phyloP scores from a whole-genome alignment of 2,888 invertebrate species.

The Phaedon cochleariae region DNA sequence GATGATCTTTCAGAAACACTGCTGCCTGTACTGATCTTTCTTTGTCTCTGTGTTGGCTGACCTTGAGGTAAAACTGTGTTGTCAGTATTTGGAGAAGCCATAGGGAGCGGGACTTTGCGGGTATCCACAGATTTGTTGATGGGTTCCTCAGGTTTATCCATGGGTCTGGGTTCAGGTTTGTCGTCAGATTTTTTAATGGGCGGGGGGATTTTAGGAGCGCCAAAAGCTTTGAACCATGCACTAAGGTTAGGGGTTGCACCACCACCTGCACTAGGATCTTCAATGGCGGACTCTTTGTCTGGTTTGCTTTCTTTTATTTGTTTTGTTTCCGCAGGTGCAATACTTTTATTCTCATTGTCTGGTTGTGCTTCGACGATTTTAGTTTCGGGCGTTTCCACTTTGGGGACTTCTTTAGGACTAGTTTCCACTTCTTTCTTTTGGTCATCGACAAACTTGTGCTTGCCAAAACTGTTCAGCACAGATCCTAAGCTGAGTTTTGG shows the following conservation, averaged over 20 bases:
- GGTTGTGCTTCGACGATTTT: neutral
- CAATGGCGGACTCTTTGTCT: constrained; percentile 42
- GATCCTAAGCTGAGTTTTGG: constrained; percentile 87
- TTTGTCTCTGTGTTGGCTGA: constrained; percentile 64
- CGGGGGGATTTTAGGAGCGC: constrained; percentile 77
- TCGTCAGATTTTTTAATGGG: constrained; percentile 71
- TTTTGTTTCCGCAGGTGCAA: constrained; percentile 35
- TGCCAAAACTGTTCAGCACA: constrained; percentile 79
- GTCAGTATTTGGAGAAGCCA: constrained; percentile 58
- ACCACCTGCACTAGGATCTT: constrained; percentile 58
- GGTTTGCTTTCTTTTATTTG: constrained; percentile 53
- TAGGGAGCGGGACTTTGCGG: constrained; percentile 55
- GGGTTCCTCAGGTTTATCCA: constrained; percentile 60
- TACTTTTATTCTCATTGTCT: constrained; percentile 28
- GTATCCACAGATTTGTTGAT: constrained; percentile 36
- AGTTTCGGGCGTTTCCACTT: constrained; percentile 20
- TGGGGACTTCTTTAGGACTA: constrained; percentile 53
- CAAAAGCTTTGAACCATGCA: constrained; percentile 93
- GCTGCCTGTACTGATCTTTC: constrained; percentile 81
- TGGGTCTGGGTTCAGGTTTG: constrained; percentile 58
- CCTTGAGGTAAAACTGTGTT: constrained; percentile 59
- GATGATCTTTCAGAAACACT: constrained; percentile 82
- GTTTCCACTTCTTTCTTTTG: constrained; percentile 55
- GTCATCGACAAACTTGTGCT: constrained; percentile 71
- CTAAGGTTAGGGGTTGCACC: constrained; percentile 83